Evolutionary conservation across 2,113 vertebrate genomes (phyloP), one percentile per base, ranked within the genome.

Genomic region (Phodopus roborovskii): DNA sequence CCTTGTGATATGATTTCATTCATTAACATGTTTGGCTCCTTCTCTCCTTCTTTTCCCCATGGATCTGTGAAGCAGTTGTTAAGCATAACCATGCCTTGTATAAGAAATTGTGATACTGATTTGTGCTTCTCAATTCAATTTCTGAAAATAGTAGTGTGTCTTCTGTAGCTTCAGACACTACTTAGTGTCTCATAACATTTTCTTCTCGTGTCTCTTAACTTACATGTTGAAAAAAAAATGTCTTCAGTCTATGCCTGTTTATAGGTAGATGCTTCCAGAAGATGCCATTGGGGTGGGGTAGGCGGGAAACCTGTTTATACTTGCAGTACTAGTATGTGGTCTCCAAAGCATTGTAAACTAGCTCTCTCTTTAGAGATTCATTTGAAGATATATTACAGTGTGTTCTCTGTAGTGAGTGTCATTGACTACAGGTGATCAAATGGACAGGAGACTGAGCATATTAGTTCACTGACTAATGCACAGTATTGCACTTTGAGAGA

Each of bases 1-100:
- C 90, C 50, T 58, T 89, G 95, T 97, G 97, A 98, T 96, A 91
- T 96, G 73, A 94, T 89, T 98, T 98, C 92, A 94, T 92, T 97
- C 93, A 58, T 98, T 97, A 22, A 71, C n/a, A 90, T 86, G 89
- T 96, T 90, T 50, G 39, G 33, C 56, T 68, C 8, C 64, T 93
- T n/a, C 16, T 4, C n/a, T 28, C 28, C 70, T n/a, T 50, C 5
- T 90, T 88, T 92, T 79, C 30, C 71, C 83, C 22, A 4, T 73
- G 77, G 93, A 96, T 81, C 66, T 62, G 2, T 30, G 26, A 94
- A 88, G 12, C 73, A 95, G 75, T 93, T 81, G 45, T 12, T 95
- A 62, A 75, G 39, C 56, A 88, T 94, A 92, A 92, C 30, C 87
- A 13, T 3, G 60, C 50, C 66, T 39, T 85, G 26, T 7, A 82